phyloP scores from a whole-genome alignment of 2,888 invertebrate genomes.

The Ferrisia virgata region DNA sequence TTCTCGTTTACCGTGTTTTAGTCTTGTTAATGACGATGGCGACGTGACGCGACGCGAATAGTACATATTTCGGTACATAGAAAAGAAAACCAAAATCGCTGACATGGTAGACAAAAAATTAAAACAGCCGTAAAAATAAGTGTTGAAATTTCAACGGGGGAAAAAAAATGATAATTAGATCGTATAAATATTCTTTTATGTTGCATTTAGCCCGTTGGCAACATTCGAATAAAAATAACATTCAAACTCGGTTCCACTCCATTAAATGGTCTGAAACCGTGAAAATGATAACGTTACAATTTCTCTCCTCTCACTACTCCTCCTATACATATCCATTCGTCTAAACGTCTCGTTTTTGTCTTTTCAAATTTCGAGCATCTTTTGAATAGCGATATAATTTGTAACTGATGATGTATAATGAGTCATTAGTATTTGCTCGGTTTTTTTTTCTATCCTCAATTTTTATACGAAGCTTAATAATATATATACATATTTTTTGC shows the following conservation, averaged over 20 bases:
- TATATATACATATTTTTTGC: background rate
- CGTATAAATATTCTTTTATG: constrained; percentile 22
- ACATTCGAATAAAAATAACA: constrained; percentile 37
- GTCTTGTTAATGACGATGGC: background rate
- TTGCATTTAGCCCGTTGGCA: constrained; percentile 25
- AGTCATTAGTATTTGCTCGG: background rate
- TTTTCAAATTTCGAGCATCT: constrained; percentile 10
- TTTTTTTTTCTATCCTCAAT: background rate
- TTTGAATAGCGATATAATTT: constrained; percentile 25
- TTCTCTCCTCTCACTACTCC: constrained; percentile 1
- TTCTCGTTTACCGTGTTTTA: background rate
- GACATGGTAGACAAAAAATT: background rate
- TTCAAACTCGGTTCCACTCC: constrained; percentile 20
- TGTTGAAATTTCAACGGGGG: background rate
- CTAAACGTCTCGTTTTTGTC: constrained; percentile 18
- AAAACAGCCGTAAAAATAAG: background rate
- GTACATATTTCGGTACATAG: too few species aligned
- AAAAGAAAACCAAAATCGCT: background rate
- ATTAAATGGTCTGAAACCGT: constrained; percentile 38
- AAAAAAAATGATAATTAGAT: constrained; percentile 31
- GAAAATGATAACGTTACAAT: constrained; percentile 34
- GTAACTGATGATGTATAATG: constrained; percentile 29
- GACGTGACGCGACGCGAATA: too few species aligned
- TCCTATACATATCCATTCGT: background rate
- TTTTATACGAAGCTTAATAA: background rate